Percentiles rank a stretch among this genome's conserved stretches.
Evolutionary conservation across 2,888 invertebrate species (phyloP).

Genomic region (Epsilonema sp.): DNA sequence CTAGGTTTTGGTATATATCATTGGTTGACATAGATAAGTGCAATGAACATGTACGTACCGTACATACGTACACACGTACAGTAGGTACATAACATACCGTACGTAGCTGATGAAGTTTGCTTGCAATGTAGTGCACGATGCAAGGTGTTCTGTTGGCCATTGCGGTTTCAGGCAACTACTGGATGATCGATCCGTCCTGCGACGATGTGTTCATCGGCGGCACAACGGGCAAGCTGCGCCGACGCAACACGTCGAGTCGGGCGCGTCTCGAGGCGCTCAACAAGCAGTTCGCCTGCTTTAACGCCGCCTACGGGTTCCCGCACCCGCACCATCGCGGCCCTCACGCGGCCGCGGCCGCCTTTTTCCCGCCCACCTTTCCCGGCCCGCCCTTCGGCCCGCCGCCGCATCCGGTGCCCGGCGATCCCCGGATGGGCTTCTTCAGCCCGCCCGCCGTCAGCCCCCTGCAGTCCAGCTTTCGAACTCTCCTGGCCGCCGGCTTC

Average conservation of each 20-base stretch:
- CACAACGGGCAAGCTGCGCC: slow-evolving; percentile 77
- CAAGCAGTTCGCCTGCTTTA: slow-evolving; percentile 10
- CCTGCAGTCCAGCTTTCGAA: too few relatives aligned
- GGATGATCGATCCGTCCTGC: slow-evolving; percentile 92
- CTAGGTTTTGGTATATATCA: too few relatives aligned
- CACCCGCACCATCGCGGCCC: too few relatives aligned
- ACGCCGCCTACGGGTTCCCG: not conserved
- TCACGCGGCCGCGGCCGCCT: not conserved
- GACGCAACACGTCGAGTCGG: slow-evolving; percentile 30
- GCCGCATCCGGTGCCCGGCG: not conserved
- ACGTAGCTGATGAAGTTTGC: too few relatives aligned
- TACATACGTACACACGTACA: too few relatives aligned
- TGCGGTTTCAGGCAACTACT: slow-evolving; percentile 75
- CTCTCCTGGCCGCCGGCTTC: not conserved
- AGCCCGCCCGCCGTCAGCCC: too few relatives aligned
- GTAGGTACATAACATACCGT: too few relatives aligned
- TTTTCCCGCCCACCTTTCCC: not conserved
- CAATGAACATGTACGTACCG: too few relatives aligned
- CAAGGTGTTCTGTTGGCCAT: too few relatives aligned
- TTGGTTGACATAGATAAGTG: too few relatives aligned
- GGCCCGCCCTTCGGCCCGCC: not conserved
- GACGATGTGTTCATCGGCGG: slow-evolving; percentile 94
- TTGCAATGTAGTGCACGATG: too few relatives aligned
- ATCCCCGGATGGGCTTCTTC: too few relatives aligned
- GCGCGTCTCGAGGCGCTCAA: slow-evolving; percentile 18